phyloP scores from a whole-genome alignment of 2,888 invertebrate species.

The Drosophila borborema region DNA sequence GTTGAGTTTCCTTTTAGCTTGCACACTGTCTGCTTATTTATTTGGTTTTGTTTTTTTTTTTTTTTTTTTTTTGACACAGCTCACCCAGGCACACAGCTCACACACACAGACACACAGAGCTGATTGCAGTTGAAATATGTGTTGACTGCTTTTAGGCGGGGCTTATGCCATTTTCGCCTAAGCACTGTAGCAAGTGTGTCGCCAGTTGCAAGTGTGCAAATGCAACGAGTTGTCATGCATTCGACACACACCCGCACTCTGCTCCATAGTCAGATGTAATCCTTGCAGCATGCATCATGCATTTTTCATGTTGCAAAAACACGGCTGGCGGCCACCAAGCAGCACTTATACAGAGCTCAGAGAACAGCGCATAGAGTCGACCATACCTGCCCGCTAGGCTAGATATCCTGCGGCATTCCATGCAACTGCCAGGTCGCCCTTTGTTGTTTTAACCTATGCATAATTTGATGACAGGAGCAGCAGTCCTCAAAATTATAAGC shows the following conservation, averaged over 20 bases:
- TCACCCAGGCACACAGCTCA: neutral
- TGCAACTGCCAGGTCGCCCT: slow-evolving; percentile 42
- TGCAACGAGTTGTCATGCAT: slow-evolving; percentile 33
- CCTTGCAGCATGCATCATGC: slow-evolving; percentile 27
- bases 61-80: slow-evolving; percentile 5
- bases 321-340: slow-evolving; percentile 13
- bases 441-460: slow-evolving; percentile 61
- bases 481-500: slow-evolving; percentile 35
- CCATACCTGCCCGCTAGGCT: neutral
- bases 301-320: slow-evolving; percentile 46
- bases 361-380: neutral
- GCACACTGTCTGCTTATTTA: slow-evolving; percentile 52
- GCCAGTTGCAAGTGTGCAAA: slow-evolving; percentile 45
- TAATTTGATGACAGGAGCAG: slow-evolving; percentile 55
- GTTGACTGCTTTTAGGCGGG: slow-evolving; percentile 60
- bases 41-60: slow-evolving; percentile 35
- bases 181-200: slow-evolving; percentile 50
- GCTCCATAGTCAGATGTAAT: neutral
- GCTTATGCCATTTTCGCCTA: slow-evolving; percentile 59
- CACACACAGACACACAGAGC: slow-evolving; percentile 10
- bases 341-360: slow-evolving; percentile 20
- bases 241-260: neutral
- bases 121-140: slow-evolving; percentile 35
- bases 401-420: slow-evolving; percentile 18
- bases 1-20: slow-evolving; percentile 44